Conservation (phyloP, 2,888 invertebrate species). For the Serrognathus titanus region DNA sequence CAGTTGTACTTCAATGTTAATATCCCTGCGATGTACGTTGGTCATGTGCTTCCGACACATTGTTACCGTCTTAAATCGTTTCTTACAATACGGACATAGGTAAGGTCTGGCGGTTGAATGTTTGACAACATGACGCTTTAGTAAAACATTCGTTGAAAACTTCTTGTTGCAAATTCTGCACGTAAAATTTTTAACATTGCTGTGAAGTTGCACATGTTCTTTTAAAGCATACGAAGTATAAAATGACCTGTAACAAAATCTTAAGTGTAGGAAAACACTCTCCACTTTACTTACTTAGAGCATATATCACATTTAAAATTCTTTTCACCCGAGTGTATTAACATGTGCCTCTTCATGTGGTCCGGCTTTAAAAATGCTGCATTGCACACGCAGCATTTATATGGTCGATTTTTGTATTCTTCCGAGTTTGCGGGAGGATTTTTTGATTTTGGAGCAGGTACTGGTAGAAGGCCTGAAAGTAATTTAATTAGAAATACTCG, state of each 20-base stretch:
- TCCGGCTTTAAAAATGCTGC: constrained; percentile 55
- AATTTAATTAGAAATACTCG: constrained; percentile 5
- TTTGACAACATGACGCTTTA: constrained; percentile 44
- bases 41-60: constrained; percentile 64
- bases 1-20: constrained; percentile 1
- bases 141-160: constrained; percentile 41
- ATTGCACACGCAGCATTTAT: constrained; percentile 46
- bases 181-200: constrained; percentile 38
- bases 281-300: constrained; percentile 33
- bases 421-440: constrained; percentile 20
- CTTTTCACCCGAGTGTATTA: constrained; percentile 41
- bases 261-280: background rate
- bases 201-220: constrained; percentile 42
- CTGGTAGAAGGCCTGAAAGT: constrained; percentile 28
- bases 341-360: constrained; percentile 54
- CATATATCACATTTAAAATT: constrained; percentile 45
- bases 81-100: constrained; percentile 60
- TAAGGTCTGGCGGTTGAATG: constrained; percentile 51
- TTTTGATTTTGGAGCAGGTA: constrained; percentile 31
- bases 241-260: constrained; percentile 34
- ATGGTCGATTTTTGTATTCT: constrained; percentile 43
- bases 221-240: constrained; percentile 34
- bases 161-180: constrained; percentile 45
- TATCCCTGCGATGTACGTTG: constrained; percentile 54
- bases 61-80: constrained; percentile 57